Conservation (phyloP, 2,113 vertebrate genomes). For the Etia nguti region DNA sequence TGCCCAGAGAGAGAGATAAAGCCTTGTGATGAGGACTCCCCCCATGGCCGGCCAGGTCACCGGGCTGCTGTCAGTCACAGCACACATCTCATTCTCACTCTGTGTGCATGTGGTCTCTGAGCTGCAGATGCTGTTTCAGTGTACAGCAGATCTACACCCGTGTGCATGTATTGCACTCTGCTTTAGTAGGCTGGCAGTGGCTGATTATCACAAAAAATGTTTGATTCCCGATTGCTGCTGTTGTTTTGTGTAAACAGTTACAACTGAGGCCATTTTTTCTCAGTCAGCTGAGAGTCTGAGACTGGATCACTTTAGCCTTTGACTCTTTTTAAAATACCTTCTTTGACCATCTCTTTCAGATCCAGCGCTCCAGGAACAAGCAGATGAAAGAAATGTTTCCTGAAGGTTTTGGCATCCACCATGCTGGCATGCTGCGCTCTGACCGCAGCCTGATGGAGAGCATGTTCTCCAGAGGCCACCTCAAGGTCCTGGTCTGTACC, state of each 20-base stretch:
- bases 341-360: constrained; percentile 57
- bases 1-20: constrained; percentile 59
- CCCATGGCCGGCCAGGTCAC: constrained; percentile 51
- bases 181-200: background rate
- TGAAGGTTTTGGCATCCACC: constrained; percentile 96
- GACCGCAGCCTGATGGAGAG: constrained; percentile 92
- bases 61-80: constrained; percentile 46
- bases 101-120: background rate
- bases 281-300: background rate
- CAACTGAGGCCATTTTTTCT: background rate
- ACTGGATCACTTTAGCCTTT: too few relatives aligned
- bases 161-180: background rate
- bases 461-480: constrained; percentile 89
- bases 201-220: background rate
- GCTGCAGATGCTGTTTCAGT: background rate
- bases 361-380: constrained; percentile 95
- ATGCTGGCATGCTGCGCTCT: constrained; percentile 92
- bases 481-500: constrained; percentile 94
- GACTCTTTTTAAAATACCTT: background rate
- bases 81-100: constrained; percentile 39
- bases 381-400: constrained; percentile 95
- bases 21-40: constrained; percentile 55
- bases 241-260: background rate
- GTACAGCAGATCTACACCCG: background rate
- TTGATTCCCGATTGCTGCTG: background rate